Conservation (phyloP, 1,140 invertebrate genomes). For the Myzus persicae region DNA sequence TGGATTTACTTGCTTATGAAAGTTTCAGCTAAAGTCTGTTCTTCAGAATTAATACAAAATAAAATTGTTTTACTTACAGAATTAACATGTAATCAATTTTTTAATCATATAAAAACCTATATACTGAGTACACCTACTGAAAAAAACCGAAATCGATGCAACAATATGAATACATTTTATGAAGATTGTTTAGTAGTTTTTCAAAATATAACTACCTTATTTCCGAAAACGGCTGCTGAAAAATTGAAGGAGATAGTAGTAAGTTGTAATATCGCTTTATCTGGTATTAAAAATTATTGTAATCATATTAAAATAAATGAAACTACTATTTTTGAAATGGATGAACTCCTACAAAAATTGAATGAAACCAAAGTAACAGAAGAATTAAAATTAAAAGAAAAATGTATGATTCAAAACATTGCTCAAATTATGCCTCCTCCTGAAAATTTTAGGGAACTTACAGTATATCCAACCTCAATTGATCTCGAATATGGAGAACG, state of each 20-base stretch:
- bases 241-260: constrained; percentile 50
- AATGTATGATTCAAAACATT: constrained; percentile 6
- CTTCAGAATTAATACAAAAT: constrained; percentile 44
- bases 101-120: constrained; percentile 52
- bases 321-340: constrained; percentile 15
- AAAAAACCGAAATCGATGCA: constrained; percentile 29
- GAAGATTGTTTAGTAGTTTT: constrained; percentile 50
- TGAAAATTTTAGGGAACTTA: constrained; percentile 59
- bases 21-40: constrained; percentile 45
- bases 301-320: constrained; percentile 57
- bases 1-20: constrained; percentile 57
- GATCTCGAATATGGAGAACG: constrained; percentile 56
- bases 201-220: constrained; percentile 45
- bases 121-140: constrained; percentile 26
- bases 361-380: constrained; percentile 41
- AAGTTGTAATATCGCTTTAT: constrained; percentile 42
- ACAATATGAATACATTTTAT: constrained; percentile 56
- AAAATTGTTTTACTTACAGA: constrained; percentile 39
- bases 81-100: constrained; percentile 28
- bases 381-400: constrained; percentile 54
- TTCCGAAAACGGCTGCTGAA: constrained; percentile 57
- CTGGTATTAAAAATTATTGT: constrained; percentile 44
- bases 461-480: constrained; percentile 55
- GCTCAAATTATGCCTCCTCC: constrained; percentile 47
- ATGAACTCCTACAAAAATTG: constrained; percentile 45